phyloP scores from a whole-genome alignment of 2,888 invertebrate species.

The Ceriagrion tenellum region DNA sequence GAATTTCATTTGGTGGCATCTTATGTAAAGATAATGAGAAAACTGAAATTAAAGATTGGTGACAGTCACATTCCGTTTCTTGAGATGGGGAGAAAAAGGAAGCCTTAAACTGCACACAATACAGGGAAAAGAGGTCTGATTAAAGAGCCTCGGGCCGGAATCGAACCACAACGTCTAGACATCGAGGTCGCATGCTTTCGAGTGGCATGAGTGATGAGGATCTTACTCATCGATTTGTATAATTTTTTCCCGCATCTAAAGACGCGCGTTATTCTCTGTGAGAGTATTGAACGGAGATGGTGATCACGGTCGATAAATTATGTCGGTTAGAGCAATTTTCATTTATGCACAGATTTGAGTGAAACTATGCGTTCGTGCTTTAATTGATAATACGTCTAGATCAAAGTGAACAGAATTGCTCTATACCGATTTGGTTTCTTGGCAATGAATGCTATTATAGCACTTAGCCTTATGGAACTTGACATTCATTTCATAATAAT shows the following conservation, averaged over 20 bases:
- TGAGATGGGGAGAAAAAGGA: background rate
- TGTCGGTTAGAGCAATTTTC: no score
- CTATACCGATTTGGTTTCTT: no score
- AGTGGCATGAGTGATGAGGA: background rate
- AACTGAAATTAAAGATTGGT: background rate
- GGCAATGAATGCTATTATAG: no score
- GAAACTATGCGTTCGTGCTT: no score
- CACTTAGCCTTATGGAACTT: no score
- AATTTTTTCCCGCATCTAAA: background rate
- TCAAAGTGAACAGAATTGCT: no score
- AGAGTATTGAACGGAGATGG: background rate
- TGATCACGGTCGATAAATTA: background rate
- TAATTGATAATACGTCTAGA: no score
- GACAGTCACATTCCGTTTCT: background rate
- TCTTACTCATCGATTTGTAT: background rate
- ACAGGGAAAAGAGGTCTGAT: constrained; percentile 1
- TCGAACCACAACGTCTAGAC: constrained; percentile 54
- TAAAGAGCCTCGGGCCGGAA: constrained; percentile 40
- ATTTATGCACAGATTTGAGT: no score
- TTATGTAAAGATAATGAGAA: background rate
- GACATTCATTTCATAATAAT: no score
- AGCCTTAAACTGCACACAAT: background rate
- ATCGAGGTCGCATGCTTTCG: constrained; percentile 11
- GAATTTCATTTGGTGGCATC: background rate
- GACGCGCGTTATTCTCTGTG: background rate